Base-by-base conservation (phyloP, 2,797 vertebrate species). In the Pteropus rufus region DNA sequence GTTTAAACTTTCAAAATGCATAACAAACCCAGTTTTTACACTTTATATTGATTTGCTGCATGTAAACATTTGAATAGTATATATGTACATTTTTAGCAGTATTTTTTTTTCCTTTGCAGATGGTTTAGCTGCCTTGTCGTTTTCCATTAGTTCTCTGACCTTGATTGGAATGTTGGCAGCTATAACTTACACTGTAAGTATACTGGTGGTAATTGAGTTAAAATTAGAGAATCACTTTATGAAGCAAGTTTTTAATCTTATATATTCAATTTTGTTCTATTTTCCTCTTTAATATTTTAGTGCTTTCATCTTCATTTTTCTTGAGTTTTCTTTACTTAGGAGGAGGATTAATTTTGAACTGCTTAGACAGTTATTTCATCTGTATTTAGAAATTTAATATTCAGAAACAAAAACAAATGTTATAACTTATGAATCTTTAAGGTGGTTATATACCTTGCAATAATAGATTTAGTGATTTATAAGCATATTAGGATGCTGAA, bases 81-180 rank as follows among this genome's bases (percentile, higher is more conserved):
- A 26, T 69, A 16, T 65, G 3, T 73, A 39, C 52, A 26, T 92
- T 93, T 97, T 97, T 52, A 96, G 34, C 34, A 60, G 0, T 2
- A 0, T 14, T 82, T 84, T 93, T 94, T 97, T 34, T 90, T 19
- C 76, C 60, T 98, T 89, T 98, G 34, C 98, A 99, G 99, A 99
- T 99, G 99, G 99, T 89, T 98, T 99, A 98, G 98, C 99, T 81
- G 99, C 99, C 34, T 98, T 99, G 96, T 99, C 99, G 18, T 99
- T 99, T 98, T 99, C 99, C 97, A 99, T 99, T 98, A 99, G 99
- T 98, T 99, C 99, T 93, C 98, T 99, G 98, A 99, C 99, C 97
- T 99, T 99, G 99, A 99, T 99, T 98, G 99, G 99, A 98, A 99
- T 99, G 99, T 98, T 99, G 98, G 99, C 99, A 97, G 99, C 99